phyloP scores from a whole-genome alignment of 2,888 invertebrate species.

The Ornithoptera priamus region DNA sequence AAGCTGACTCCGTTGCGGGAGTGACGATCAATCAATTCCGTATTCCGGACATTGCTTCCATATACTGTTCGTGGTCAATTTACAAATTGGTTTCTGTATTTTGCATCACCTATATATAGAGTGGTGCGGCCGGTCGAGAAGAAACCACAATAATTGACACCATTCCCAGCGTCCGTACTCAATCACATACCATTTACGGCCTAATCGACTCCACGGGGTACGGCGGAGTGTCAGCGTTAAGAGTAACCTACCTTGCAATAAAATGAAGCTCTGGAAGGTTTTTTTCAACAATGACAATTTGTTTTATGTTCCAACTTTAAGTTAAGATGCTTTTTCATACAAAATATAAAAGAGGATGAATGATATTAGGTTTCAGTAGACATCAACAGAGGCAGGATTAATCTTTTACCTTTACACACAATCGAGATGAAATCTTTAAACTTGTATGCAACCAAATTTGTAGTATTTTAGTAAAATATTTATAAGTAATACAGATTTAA shows the following conservation, averaged over 20 bases:
- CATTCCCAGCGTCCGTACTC: conserved; percentile 38
- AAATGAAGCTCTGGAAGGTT: neutral
- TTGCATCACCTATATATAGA: conserved; percentile 3
- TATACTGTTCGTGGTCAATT: conserved; percentile 8
- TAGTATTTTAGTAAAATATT: too few relatives aligned
- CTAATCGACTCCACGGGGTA: conserved; percentile 20
- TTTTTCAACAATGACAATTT: neutral
- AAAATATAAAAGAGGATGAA: too few relatives aligned
- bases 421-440: too few relatives aligned
- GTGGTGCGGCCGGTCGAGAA: conserved; percentile 19
- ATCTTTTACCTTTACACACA: too few relatives aligned
- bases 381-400: too few relatives aligned
- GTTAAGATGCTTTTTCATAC: too few relatives aligned
- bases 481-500: too few relatives aligned
- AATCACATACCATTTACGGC: conserved; percentile 30
- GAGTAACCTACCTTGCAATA: conserved; percentile 2
- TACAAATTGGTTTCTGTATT: conserved; percentile 15
- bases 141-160: conserved; percentile 45
- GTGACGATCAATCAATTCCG: conserved; percentile 15
- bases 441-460: too few relatives aligned
- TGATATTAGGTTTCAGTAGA: too few relatives aligned
- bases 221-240: conserved; percentile 22
- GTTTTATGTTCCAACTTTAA: neutral
- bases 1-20: neutral
- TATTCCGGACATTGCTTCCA: conserved; percentile 18